Evolutionary conservation across 2,888 invertebrate species (phyloP).

Genomic region (Dioctria linearis): DNA sequence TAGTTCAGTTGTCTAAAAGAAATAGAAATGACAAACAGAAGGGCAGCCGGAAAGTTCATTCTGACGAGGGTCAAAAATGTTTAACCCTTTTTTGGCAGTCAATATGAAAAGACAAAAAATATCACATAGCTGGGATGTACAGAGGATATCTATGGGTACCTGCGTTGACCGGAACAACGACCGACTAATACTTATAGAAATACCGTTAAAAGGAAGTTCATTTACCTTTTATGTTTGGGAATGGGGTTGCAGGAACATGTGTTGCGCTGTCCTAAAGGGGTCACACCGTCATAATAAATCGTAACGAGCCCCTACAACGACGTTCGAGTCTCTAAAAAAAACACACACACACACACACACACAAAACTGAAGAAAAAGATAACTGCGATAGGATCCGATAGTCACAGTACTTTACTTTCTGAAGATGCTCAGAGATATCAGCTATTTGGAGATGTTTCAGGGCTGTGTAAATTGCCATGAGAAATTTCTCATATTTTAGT

Average conservation of each 20-base stretch:
- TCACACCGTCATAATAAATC: neutral
- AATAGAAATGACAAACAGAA: constrained; percentile 15
- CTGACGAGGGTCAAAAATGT: constrained; percentile 32
- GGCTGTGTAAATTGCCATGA: too few species aligned
- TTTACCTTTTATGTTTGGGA: constrained; percentile 25
- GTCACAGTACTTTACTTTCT: too few species aligned
- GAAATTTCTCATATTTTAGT: too few species aligned
- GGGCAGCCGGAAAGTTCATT: constrained; percentile 18
- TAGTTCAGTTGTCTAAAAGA: neutral
- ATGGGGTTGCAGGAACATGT: constrained; percentile 21
- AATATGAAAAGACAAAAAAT: neutral
- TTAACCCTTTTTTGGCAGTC: constrained; percentile 15
- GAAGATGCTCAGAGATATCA: too few species aligned
- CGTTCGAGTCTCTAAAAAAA: too few species aligned
- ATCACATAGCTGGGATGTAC: neutral
- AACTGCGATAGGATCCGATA: too few species aligned
- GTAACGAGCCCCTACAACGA: neutral
- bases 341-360: too few species aligned
- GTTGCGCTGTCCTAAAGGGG: constrained; percentile 8
- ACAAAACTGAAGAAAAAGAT: too few species aligned
- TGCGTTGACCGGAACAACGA: constrained; percentile 34
- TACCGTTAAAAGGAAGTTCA: constrained; percentile 49
- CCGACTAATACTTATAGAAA: neutral
- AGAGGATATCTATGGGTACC: neutral
- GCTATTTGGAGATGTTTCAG: too few species aligned